These are phyloP conservation scores for Phylloscopus trochiloides DNA, from an alignment of 2,113 vertebrate species.

Conservation along the genomic window DNA sequence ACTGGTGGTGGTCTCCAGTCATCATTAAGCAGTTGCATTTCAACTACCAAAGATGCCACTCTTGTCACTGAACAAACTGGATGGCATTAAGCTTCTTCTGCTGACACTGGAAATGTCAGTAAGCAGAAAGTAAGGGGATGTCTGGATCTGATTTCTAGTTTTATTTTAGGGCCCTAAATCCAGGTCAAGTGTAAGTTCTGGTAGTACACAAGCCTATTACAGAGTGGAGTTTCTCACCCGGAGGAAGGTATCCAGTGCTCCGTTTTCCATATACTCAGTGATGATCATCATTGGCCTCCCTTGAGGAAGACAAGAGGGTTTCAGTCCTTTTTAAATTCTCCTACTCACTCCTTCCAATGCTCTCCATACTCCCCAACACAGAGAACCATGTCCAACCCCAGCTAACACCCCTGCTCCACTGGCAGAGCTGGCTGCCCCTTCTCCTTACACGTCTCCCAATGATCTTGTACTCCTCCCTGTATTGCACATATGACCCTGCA, in stretches of 20 bases:
- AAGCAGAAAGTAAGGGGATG: not conserved
- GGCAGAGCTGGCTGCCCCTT: not conserved
- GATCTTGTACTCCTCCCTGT: not conserved
- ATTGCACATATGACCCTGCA: not conserved
- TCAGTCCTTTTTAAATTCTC: not conserved
- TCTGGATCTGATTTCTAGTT: not conserved
- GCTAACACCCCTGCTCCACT: not conserved
- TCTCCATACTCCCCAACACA: not conserved
- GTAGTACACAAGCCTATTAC: not conserved
- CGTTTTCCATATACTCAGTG: constrained; percentile 97
- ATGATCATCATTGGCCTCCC: constrained; percentile 91
- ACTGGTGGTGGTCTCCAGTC: not conserved
- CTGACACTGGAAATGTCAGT: not conserved
- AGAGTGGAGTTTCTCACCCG: constrained; percentile 76
- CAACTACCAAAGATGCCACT: not conserved
- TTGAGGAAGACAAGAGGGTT: constrained; percentile 5
- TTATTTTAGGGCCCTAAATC: not conserved
- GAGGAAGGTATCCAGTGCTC: constrained; percentile 91
- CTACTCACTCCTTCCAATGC: not conserved
- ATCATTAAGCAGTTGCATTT: not conserved
- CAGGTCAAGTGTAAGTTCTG: not conserved
- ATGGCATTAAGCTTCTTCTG: not conserved
- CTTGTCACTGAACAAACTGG: not conserved
- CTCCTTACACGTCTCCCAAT: not conserved
- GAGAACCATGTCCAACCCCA: not conserved